A percentile compares a stretch with the other conserved stretches of the same genome.
Evolutionary conservation across 1,140 invertebrate species (phyloP).

Genomic region (Hypsibius dujardini): DNA sequence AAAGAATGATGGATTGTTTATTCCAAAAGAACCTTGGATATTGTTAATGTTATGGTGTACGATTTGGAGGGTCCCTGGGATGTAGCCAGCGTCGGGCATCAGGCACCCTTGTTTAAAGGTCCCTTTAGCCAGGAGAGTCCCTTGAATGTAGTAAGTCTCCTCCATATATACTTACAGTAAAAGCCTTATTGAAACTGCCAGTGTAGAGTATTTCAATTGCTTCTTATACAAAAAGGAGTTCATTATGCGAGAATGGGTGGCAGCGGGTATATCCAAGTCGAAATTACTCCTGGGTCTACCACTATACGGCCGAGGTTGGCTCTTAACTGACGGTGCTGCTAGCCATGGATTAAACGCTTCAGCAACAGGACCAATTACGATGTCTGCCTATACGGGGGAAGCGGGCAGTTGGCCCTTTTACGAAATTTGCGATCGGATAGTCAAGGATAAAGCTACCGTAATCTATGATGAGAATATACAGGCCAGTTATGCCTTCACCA

Average conservation of each 20-base stretch:
- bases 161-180: no score
- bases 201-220: neutral
- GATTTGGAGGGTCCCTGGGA: neutral
- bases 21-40: conserved; percentile 10
- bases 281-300: neutral
- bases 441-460: neutral
- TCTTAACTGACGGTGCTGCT: neutral
- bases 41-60: conserved; percentile 6
- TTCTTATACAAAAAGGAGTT: neutral
- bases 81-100: neutral
- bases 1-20: neutral
- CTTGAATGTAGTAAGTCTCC: conserved; percentile 1
- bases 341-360: neutral
- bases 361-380: neutral
- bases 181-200: neutral
- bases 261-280: neutral
- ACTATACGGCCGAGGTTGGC: neutral
- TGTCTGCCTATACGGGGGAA: neutral
- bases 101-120: neutral
- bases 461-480: neutral
- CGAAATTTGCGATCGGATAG: neutral
- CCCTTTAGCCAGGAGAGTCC: neutral
- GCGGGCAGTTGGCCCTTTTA: neutral
- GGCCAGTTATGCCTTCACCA: neutral
- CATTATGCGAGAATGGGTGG: neutral